A percentile compares a stretch with the other conserved stretches of the same genome.
Evolutionary conservation across 2,888 invertebrate species (phyloP).

Genomic region (Ypsolopha scabrella): DNA sequence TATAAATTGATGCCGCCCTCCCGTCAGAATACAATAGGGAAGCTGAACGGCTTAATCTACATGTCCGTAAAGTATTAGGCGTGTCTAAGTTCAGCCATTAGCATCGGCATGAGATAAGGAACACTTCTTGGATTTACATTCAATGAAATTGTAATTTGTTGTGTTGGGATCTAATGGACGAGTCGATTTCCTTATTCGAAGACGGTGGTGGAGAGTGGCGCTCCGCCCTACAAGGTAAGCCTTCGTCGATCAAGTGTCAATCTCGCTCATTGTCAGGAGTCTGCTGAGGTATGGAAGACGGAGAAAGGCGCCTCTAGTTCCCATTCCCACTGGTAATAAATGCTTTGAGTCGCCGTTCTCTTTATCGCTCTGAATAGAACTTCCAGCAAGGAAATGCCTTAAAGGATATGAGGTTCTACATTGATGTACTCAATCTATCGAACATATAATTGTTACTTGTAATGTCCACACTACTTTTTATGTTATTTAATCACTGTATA

Average conservation of each 20-base stretch:
- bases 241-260: constrained; percentile 32
- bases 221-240: constrained; percentile 33
- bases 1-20: constrained; percentile 33
- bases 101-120: constrained; percentile 30
- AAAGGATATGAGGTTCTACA: not conserved
- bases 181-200: constrained; percentile 33
- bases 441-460: too few relatives aligned
- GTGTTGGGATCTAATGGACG: constrained; percentile 35
- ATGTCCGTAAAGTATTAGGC: constrained; percentile 46
- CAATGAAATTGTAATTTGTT: constrained; percentile 65
- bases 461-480: too few relatives aligned
- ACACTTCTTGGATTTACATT: constrained; percentile 50
- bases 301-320: constrained; percentile 13
- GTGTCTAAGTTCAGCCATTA: constrained; percentile 52
- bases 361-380: constrained; percentile 2
- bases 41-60: constrained; percentile 44
- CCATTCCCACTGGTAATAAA: constrained; percentile 7
- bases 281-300: constrained; percentile 24
- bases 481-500: too few relatives aligned
- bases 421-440: too few relatives aligned
- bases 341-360: not conserved
- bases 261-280: constrained; percentile 41
- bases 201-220: constrained; percentile 13
- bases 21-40: constrained; percentile 35
- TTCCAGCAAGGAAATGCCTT: not conserved